Evolutionary conservation across 2,888 invertebrate species (phyloP), one percentile per base, ranked within the genome.

Genomic region (Cinara cedri): DNA sequence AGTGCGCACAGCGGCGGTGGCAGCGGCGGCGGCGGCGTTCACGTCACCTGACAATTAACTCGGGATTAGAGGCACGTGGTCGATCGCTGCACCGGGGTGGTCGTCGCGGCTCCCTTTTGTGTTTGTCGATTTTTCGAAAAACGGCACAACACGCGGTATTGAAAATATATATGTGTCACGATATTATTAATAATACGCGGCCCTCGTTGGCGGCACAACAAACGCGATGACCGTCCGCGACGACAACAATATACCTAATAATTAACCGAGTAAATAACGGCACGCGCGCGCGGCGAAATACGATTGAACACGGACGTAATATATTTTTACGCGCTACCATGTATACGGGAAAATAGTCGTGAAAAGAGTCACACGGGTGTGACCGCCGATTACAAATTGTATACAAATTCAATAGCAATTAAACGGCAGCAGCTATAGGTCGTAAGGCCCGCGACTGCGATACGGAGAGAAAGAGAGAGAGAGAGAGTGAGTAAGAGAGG

Each of bases 41-140:
- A 70, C 68, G 76, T 78, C 76, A 78, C 76, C 76, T 78, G 76
- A 78, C 76, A 78, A 78, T 78, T 78, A 78, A 68, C 60, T 49
- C 26, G 76, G 76, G 46, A 78, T 78, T 78, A 78, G 6, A 16
- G 76, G 76, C 76, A 70, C 76, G 76, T 68, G 76, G 49, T 24
- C 51, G n/a, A 34, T 6, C 71, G 54, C 63, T 11, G 11, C 21
- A 4, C 21, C 54, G 14, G 76, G 76, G 76, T 78, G 76, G 68
- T 60, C 68, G 13, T 9, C 26, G 11, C 24, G 13, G 14, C 21
- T 49, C 21, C 1, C 26, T 4, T 4, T 60, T 49, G 57, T 60
- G 14, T n/a, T 6, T 34, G 3, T 42, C 21, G 42, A 6, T 34
- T 34, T 42, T 9, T 13, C 49, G 46, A 13, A 16, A 65, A 44